These are phyloP conservation scores for Sternotherus odoratus DNA, from an alignment of 2,797 vertebrate species.

Conservation along the genomic window DNA sequence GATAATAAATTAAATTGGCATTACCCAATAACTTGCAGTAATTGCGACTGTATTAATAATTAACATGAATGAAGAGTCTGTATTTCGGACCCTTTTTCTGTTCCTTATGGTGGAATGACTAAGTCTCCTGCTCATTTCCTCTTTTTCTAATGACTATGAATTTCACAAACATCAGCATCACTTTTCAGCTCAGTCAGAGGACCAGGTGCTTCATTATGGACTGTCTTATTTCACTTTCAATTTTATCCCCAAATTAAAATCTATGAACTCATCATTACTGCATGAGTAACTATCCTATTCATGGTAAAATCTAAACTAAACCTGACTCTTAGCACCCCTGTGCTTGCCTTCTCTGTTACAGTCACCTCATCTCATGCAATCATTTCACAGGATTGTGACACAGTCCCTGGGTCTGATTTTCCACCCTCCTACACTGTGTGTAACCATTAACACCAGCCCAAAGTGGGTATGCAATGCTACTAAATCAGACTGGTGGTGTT, in stretches of 20 bases:
- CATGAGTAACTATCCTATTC: background rate
- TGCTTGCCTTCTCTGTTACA: background rate
- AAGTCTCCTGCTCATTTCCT: background rate
- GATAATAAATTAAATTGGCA: background rate
- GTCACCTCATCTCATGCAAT: background rate
- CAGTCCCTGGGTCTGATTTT: background rate
- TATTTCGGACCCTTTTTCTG: background rate
- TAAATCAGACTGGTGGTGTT: background rate
- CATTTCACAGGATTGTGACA: too few species aligned
- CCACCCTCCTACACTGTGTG: background rate
- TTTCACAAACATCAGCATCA: background rate
- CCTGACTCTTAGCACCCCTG: background rate
- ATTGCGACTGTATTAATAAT: rapidly evolving
- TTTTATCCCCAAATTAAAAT: background rate
- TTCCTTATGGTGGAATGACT: background rate
- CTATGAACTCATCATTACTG: background rate
- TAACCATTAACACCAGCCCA: background rate
- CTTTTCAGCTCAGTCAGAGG: background rate
- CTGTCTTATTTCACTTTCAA: background rate
- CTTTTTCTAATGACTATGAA: rapidly evolving
- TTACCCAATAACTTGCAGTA: rapidly evolving
- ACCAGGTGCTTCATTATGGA: background rate
- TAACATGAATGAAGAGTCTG: rapidly evolving
- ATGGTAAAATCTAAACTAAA: background rate
- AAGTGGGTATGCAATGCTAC: background rate